These are phyloP conservation scores for Mustela nigripes DNA, from an alignment of 2,113 vertebrate genomes.

Conservation along the genomic window DNA sequence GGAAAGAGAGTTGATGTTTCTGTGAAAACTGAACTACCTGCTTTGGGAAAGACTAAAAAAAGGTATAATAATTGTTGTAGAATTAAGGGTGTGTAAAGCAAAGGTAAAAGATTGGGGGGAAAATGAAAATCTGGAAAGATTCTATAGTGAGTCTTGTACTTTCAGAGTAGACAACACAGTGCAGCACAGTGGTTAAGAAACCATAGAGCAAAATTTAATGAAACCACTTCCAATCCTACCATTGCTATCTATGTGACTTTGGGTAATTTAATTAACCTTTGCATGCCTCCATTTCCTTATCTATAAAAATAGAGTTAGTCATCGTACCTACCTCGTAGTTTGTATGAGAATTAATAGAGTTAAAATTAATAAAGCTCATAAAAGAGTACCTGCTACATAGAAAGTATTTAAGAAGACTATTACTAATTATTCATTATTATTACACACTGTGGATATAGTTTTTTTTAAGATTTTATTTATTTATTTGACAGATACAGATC, in stretches of 20 bases:
- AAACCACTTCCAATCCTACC: background rate
- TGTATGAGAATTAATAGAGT: background rate
- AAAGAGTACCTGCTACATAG: background rate
- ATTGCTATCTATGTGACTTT: background rate
- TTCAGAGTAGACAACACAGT: background rate
- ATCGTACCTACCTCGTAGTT: background rate
- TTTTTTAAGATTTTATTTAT: background rate
- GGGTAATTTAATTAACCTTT: background rate
- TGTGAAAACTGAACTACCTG: constrained; percentile 1
- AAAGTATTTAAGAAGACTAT: background rate
- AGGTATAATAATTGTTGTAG: background rate
- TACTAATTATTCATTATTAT: background rate
- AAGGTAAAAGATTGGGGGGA: background rate
- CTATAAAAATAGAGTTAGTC: background rate
- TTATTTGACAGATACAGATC: too few relatives aligned
- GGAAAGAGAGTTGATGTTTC: background rate
- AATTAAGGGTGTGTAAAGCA: background rate
- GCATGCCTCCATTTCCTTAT: background rate
- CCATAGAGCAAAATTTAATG: background rate
- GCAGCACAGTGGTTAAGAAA: background rate
- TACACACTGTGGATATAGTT: background rate
- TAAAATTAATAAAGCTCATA: background rate
- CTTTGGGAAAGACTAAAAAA: constrained; percentile 2
- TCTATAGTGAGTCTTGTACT: background rate
- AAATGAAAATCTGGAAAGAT: background rate